Conservation (phyloP, 2,888 invertebrate species). For the Entomobrya multifasciata region DNA sequence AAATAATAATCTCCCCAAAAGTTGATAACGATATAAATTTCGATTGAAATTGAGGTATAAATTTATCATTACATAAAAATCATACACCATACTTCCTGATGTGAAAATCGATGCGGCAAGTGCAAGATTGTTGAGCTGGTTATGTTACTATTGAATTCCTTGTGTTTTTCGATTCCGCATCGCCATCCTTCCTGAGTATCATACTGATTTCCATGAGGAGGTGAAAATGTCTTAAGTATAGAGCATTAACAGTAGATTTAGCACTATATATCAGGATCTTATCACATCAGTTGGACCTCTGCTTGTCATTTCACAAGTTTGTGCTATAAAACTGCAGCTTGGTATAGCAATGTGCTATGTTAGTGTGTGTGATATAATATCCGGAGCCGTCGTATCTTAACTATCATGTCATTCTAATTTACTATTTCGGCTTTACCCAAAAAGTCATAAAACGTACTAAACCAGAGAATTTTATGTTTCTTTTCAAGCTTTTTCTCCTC, state of each 20-base stretch:
- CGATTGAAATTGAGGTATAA: too few species aligned
- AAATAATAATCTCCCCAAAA: too few species aligned
- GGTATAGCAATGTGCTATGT: background rate
- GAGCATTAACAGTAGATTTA: conserved; percentile 58
- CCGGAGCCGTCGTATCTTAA: conserved; percentile 54
- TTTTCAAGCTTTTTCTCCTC: conserved; percentile 37
- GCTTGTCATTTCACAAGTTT: conserved; percentile 52
- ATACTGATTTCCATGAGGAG: background rate
- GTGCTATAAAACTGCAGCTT: background rate
- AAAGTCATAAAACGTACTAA: conserved; percentile 65
- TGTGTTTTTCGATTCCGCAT: conserved; percentile 5
- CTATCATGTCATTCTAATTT: conserved; percentile 75
- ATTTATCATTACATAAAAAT: conserved; percentile 35
- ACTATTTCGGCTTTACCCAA: conserved; percentile 71
- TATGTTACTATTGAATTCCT: conserved; percentile 22
- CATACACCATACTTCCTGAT: conserved; percentile 40
- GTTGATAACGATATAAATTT: too few species aligned
- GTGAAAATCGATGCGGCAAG: conserved; percentile 71
- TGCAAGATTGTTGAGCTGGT: conserved; percentile 66
- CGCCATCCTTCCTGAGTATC: background rate
- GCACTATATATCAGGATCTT: conserved; percentile 63
- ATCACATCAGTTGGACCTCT: conserved; percentile 61
- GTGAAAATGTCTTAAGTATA: conserved; percentile 13
- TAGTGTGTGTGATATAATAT: background rate
- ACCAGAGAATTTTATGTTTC: conserved; percentile 55